Conservation (phyloP, 2,888 invertebrate species). For the Mythimna impura region DNA sequence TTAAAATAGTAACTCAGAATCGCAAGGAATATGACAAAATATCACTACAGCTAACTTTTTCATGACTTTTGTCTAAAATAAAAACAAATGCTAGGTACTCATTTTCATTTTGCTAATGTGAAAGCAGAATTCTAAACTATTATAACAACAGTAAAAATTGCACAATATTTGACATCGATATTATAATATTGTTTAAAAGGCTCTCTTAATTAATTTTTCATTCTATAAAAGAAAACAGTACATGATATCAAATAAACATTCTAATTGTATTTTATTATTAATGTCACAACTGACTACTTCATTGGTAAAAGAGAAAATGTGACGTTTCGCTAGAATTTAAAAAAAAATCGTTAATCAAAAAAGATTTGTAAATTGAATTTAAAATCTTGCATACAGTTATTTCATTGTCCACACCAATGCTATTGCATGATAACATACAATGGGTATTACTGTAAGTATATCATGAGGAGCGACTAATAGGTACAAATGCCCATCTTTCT, state of each 20-base stretch:
- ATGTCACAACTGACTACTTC: slow-evolving; percentile 32
- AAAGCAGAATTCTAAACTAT: slow-evolving; percentile 59
- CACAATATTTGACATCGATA: slow-evolving; percentile 72
- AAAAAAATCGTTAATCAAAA: slow-evolving; percentile 56
- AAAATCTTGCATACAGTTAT: slow-evolving; percentile 34
- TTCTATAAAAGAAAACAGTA: slow-evolving; percentile 30
- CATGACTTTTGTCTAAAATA: slow-evolving; percentile 15
- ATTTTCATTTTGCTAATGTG: slow-evolving; percentile 56
- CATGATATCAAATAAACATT: slow-evolving; percentile 24
- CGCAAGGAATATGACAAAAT: slow-evolving; percentile 18
- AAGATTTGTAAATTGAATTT: slow-evolving; percentile 56
- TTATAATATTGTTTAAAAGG: slow-evolving; percentile 64
- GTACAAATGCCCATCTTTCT: slow-evolving; percentile 11
- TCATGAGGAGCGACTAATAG: neutral
- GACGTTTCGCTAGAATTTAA: slow-evolving; percentile 29
- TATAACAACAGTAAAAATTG: slow-evolving; percentile 75
- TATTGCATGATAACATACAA: neutral
- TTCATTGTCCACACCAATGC: neutral
- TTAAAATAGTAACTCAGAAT: neutral
- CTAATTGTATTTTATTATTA: slow-evolving; percentile 19
- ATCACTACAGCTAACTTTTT: slow-evolving; percentile 28
- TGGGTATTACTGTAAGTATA: neutral
- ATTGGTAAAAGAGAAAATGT: slow-evolving; percentile 42
- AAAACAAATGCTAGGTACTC: neutral
- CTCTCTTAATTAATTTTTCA: slow-evolving; percentile 50